These are phyloP conservation scores for Heliornis fulica DNA, from an alignment of 2,113 vertebrate genomes.

Conservation along the genomic window DNA sequence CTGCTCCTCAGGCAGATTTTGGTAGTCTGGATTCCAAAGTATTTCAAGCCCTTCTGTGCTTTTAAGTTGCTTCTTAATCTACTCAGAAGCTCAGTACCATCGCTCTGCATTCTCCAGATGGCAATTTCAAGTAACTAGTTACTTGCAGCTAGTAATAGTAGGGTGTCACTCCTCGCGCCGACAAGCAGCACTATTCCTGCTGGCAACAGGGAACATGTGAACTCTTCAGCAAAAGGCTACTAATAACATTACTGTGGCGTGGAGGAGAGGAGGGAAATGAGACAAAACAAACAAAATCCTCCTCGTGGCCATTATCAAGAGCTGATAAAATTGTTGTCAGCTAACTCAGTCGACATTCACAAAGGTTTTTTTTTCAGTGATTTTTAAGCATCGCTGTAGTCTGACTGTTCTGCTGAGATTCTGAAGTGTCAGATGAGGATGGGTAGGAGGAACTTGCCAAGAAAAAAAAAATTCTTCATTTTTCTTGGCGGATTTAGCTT, in stretches of 20 bases:
- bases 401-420: conserved; percentile 16
- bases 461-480: conserved; percentile 22
- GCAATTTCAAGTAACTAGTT: neutral
- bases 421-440: conserved; percentile 50
- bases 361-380: neutral
- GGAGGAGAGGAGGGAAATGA: neutral
- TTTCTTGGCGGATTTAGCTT: conserved; percentile 55
- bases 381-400: neutral
- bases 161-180: neutral
- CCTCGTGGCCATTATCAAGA: neutral
- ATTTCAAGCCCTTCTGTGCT: neutral
- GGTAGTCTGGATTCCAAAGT: neutral
- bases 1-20: neutral
- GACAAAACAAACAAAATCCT: neutral
- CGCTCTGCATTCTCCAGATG: neutral
- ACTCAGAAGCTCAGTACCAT: neutral
- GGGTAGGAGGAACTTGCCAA: conserved; percentile 52
- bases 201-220: neutral
- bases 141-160: neutral
- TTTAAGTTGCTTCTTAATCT: neutral
- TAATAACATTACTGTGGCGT: neutral
- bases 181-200: neutral
- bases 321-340: neutral
- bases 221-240: neutral
- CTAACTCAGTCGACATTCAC: neutral